Evolutionary conservation across 2,797 vertebrate genomes (phyloP).

Genomic region (Sebastes hubbsi): DNA sequence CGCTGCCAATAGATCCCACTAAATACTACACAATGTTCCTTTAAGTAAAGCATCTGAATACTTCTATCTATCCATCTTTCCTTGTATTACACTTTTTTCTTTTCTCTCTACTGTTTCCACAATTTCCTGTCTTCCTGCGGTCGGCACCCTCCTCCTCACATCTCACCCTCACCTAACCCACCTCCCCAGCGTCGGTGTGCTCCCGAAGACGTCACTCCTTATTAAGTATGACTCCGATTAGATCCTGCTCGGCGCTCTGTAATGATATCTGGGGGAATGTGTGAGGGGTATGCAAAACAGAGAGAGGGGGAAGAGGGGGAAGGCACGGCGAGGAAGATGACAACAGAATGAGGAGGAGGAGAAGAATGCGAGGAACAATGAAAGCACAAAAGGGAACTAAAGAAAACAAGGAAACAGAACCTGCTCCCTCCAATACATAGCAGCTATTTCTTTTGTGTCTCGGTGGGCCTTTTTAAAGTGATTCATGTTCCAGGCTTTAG

Average conservation of each 20-base stretch:
- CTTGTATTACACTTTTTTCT: neutral
- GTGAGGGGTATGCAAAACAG: conserved; percentile 3
- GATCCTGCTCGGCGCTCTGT: neutral
- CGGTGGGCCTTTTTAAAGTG: conserved; percentile 56
- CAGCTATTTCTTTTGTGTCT: conserved; percentile 47
- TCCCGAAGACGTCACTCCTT: conserved; percentile 9
- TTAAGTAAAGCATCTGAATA: neutral
- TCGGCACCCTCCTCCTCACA: neutral
- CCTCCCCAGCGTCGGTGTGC: neutral
- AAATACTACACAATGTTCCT: neutral
- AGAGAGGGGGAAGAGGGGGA: neutral
- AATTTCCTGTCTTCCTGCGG: neutral
- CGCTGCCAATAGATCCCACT: neutral
- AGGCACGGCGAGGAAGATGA: neutral
- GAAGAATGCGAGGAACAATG: neutral
- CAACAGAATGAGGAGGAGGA: neutral
- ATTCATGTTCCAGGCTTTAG: conserved; percentile 60
- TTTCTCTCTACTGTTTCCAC: neutral
- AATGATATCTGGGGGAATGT: neutral
- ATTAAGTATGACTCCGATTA: conserved; percentile 16
- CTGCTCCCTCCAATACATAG: conserved; percentile 1
- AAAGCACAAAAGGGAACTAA: neutral
- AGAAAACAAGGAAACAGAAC: conserved; percentile 11
- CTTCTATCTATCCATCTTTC: neutral
- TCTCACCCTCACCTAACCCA: neutral